phyloP scores from a whole-genome alignment of 2,888 invertebrate species.

The Nomada ruficornis region DNA sequence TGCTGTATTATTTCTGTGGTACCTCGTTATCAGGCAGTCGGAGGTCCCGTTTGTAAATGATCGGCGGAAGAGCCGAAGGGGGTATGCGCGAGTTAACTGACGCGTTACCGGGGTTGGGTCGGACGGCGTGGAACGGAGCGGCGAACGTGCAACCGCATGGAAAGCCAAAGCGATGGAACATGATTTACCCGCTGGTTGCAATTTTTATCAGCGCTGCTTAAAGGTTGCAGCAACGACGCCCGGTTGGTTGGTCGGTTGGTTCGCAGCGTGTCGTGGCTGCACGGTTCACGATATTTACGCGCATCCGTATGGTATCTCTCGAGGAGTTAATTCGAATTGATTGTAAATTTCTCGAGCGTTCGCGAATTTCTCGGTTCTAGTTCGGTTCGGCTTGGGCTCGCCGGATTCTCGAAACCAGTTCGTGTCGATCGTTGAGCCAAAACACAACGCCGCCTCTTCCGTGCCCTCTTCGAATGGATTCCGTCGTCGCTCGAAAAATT shows the following conservation, averaged over 20 bases:
- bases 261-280: not conserved
- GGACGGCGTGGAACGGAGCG: not conserved
- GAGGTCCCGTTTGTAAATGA: conserved; percentile 7
- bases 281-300: conserved; percentile 30
- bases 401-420: conserved; percentile 24
- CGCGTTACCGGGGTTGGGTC: conserved; percentile 30
- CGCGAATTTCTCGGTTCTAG: not conserved
- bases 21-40: not conserved
- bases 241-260: not conserved
- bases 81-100: conserved; percentile 24
- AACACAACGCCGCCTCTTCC: conserved; percentile 18
- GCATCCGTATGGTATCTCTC: conserved; percentile 25
- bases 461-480: not conserved
- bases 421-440: conserved; percentile 12
- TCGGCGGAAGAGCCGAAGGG: not conserved
- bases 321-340: conserved; percentile 36
- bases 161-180: conserved; percentile 69
- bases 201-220: conserved; percentile 70
- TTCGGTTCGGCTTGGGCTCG: not conserved
- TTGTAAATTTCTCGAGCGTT: conserved; percentile 53
- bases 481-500: not conserved
- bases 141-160: conserved; percentile 60
- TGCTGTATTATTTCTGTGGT: not conserved
- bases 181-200: conserved; percentile 74
- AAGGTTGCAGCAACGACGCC: conserved; percentile 69